Evolutionary conservation across 1,140 invertebrate genomes (phyloP).

Genomic region (Trachymyrmex cornetzi): DNA sequence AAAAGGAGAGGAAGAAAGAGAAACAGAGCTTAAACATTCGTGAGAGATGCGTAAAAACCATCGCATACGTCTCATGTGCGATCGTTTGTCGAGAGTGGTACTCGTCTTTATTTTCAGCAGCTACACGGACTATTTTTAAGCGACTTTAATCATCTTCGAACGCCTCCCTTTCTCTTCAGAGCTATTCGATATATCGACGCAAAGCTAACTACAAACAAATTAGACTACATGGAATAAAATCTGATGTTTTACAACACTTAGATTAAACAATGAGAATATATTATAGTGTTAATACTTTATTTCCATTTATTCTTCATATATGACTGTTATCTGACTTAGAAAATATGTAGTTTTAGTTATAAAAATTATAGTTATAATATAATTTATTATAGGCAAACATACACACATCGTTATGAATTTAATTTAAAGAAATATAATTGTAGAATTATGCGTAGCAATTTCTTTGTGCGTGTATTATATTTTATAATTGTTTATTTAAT

Average conservation of each 20-base stretch:
- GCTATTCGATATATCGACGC: constrained; percentile 54
- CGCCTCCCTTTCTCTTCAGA: constrained; percentile 20
- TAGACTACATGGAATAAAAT: constrained; percentile 1
- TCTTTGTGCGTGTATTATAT: neutral
- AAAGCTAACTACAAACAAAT: neutral
- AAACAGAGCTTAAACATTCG: neutral
- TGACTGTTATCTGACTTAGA: neutral
- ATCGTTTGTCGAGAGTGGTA: constrained; percentile 69
- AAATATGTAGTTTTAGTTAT: neutral
- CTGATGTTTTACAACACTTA: neutral
- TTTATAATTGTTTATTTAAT: constrained; percentile 20
- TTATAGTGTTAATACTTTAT: neutral
- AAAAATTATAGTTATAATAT: neutral
- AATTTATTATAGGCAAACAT: neutral
- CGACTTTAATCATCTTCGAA: constrained; percentile 71
- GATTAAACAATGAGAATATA: neutral
- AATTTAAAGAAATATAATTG: neutral
- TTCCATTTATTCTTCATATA: neutral
- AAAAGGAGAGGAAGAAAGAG: too few species aligned
- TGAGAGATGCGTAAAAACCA: constrained; percentile 24
- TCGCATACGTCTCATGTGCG: constrained; percentile 26
- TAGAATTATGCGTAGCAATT: neutral
- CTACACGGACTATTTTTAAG: constrained; percentile 63
- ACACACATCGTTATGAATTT: neutral
- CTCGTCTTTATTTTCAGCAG: constrained; percentile 72